Evolutionary conservation across 2,888 invertebrate genomes (phyloP).

Genomic region (Dione vanillae): DNA sequence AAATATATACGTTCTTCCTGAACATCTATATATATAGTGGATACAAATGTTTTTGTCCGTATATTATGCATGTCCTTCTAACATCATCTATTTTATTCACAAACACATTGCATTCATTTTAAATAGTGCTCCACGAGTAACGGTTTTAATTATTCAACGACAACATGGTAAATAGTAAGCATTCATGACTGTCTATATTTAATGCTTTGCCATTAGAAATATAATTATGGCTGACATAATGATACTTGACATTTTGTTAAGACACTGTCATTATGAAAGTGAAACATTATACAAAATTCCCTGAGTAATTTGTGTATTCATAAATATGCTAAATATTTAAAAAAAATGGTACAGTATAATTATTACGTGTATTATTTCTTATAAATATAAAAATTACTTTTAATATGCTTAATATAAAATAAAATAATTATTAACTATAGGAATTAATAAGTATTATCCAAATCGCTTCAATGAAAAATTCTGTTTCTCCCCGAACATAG

Average conservation of each 20-base stretch:
- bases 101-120: background rate
- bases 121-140: background rate
- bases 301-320: background rate
- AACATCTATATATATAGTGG: background rate
- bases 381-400: no score
- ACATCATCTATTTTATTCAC: slow-evolving; percentile 9
- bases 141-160: slow-evolving; percentile 11
- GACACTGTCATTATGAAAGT: slow-evolving; percentile 8
- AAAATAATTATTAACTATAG: no score
- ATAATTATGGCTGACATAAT: slow-evolving; percentile 19
- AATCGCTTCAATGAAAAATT: no score
- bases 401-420: no score
- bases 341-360: no score
- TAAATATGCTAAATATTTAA: no score
- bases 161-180: background rate
- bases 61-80: background rate
- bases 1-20: background rate
- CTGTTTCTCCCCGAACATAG: no score
- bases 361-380: no score
- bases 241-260: slow-evolving; percentile 18
- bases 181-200: slow-evolving; percentile 13
- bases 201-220: slow-evolving; percentile 8
- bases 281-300: background rate
- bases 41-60: no score
- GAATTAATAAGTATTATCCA: no score